Conservation (phyloP, 2,888 invertebrate genomes). For the Epinotia bilunana region DNA sequence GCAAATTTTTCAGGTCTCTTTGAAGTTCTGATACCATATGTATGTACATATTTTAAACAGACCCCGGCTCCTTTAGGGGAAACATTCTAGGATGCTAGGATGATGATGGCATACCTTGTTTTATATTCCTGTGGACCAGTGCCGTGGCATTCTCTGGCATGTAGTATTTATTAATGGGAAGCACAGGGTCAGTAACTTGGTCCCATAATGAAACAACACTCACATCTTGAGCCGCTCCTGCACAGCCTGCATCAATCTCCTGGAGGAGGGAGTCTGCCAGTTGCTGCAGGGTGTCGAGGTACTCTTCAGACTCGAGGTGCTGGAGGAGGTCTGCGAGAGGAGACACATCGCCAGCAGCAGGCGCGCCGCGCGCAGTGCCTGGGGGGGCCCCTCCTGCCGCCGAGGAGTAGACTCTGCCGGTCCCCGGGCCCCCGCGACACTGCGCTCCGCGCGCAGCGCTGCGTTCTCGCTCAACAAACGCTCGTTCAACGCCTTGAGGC, state of each 20-base stretch:
- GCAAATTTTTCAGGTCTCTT: too few species aligned
- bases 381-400: slow-evolving; percentile 95
- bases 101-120: too few species aligned
- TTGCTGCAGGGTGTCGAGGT: slow-evolving; percentile 89
- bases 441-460: slow-evolving; percentile 86
- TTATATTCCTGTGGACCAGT: too few species aligned
- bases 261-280: slow-evolving; percentile 93
- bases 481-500: slow-evolving; percentile 87
- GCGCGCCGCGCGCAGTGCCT: slow-evolving; percentile 88
- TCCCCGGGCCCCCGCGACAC: slow-evolving; percentile 89
- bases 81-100: too few species aligned
- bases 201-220: slow-evolving; percentile 55
- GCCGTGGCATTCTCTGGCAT: too few species aligned
- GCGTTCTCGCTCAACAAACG: slow-evolving; percentile 87
- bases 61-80: too few species aligned
- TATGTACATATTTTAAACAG: too few species aligned
- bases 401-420: slow-evolving; percentile 95
- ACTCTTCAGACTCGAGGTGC: slow-evolving; percentile 90
- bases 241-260: slow-evolving; percentile 89
- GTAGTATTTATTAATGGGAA: too few species aligned
- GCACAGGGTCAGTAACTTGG: too few species aligned
- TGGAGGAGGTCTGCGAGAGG: slow-evolving; percentile 93
- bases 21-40: too few species aligned
- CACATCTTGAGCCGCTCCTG: slow-evolving; percentile 87
- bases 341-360: slow-evolving; percentile 91